Percentiles rank a stretch among this genome's conserved stretches.
Evolutionary conservation across 2,888 invertebrate genomes (phyloP).

Genomic region (Colletes collaris): DNA sequence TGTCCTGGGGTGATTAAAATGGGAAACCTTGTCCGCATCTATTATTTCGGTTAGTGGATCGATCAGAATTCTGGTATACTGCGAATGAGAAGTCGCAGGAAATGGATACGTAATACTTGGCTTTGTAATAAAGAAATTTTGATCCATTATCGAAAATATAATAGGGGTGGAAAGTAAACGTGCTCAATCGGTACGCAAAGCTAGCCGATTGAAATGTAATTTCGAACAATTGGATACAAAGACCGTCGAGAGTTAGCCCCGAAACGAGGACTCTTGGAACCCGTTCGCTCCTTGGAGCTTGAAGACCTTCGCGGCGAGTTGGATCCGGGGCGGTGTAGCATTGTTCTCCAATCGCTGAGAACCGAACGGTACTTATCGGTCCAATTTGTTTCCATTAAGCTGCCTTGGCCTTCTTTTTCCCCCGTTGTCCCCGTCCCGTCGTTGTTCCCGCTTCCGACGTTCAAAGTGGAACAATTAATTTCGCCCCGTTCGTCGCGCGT

Average conservation of each 20-base stretch:
- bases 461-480: constrained; percentile 51
- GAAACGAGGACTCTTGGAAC: constrained; percentile 1
- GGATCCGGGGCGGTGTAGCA: neutral
- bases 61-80: no score
- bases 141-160: no score
- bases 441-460: constrained; percentile 17
- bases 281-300: constrained; percentile 22
- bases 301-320: constrained; percentile 7
- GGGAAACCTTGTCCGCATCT: no score
- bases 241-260: neutral
- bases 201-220: no score
- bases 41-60: no score
- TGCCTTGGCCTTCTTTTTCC: constrained; percentile 53
- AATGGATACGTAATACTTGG: no score
- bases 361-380: constrained; percentile 30
- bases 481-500: constrained; percentile 51
- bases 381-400: constrained; percentile 49
- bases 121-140: no score
- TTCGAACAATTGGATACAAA: neutral
- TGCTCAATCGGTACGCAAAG: no score
- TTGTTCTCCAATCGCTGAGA: constrained; percentile 40
- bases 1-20: no score
- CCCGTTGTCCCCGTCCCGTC: constrained; percentile 16
- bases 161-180: no score
- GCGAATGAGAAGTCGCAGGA: no score